phyloP scores from a whole-genome alignment of 2,113 vertebrate genomes.

The Mohoua ochrocephala region DNA sequence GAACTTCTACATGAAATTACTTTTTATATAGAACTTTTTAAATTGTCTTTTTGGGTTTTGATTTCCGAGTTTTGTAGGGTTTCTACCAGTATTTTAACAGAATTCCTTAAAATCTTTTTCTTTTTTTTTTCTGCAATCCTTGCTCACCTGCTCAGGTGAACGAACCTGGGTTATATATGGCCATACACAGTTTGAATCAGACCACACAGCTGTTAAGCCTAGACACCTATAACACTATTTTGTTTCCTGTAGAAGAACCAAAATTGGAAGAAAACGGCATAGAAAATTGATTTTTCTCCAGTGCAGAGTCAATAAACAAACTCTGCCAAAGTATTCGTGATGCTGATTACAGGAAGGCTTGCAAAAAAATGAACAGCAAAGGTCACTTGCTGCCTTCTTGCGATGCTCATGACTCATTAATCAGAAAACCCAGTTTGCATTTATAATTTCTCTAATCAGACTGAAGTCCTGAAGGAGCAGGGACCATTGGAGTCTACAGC shows the following conservation, averaged over 20 bases:
- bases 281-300: not conserved
- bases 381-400: not conserved
- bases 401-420: not conserved
- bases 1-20: not conserved
- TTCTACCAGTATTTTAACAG: not conserved
- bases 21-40: not conserved
- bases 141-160: not conserved
- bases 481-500: not conserved
- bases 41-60: not conserved
- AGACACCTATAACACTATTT: not conserved
- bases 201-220: not conserved
- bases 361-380: not conserved
- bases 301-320: not conserved
- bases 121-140: not conserved
- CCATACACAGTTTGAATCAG: not conserved
- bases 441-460: not conserved
- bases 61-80: not conserved
- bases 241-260: not conserved
- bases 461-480: not conserved
- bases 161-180: not conserved
- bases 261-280: not conserved
- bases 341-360: slow-evolving; percentile 11
- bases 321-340: not conserved
- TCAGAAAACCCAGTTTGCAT: not conserved
- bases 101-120: not conserved